A percentile compares a stretch with the other conserved stretches of the same genome.
phyloP scores from a whole-genome alignment of 2,113 vertebrate species.

The Raja brachyura region DNA sequence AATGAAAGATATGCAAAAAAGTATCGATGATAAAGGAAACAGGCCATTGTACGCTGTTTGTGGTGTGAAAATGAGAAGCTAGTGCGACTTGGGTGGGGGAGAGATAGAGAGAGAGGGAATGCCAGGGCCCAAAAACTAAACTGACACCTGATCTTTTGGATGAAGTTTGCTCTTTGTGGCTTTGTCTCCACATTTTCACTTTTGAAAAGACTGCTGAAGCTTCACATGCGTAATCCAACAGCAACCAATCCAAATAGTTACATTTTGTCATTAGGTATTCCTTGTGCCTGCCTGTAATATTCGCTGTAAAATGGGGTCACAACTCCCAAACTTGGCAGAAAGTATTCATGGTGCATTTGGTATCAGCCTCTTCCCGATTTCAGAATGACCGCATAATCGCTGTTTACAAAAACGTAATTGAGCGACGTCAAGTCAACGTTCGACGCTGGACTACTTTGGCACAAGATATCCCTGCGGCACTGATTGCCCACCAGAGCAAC shows the following conservation, averaged over 20 bases:
- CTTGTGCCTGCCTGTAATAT: not conserved
- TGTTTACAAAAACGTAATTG: not conserved
- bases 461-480: conserved; percentile 1
- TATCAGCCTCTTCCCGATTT: conserved; percentile 6
- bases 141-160: not conserved
- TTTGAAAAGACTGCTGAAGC: not conserved
- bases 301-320: not conserved
- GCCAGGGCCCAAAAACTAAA: too few relatives aligned
- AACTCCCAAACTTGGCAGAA: conserved; percentile 4
- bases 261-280: not conserved
- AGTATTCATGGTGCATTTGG: not conserved
- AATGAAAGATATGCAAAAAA: too few relatives aligned
- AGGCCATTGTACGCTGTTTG: too few relatives aligned
- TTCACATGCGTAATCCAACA: too few relatives aligned
- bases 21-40: too few relatives aligned
- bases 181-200: not conserved
- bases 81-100: too few relatives aligned
- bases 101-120: too few relatives aligned
- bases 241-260: conserved; percentile 1
- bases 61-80: too few relatives aligned
- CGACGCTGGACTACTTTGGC: not conserved
- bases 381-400: not conserved
- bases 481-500: not conserved
- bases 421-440: not conserved
- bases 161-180: not conserved